Conservation (phyloP, 2,797 vertebrate species). For the Pelochelys cantorii region DNA sequence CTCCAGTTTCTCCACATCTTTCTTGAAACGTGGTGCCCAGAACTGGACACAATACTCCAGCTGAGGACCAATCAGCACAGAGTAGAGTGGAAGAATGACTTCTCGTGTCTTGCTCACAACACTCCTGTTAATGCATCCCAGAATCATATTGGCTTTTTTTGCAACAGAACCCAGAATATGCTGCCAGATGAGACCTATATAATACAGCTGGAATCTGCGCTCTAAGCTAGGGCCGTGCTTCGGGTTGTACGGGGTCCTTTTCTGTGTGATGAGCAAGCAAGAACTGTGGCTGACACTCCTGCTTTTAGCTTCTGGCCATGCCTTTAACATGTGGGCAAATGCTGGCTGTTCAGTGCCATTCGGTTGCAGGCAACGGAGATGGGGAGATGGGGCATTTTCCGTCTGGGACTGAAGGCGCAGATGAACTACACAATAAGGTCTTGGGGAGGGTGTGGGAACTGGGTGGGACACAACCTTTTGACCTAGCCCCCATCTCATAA, state of each 20-base stretch:
- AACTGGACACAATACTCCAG: too few species aligned
- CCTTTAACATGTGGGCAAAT: constrained; percentile 75
- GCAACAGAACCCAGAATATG: neutral
- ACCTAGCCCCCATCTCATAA: neutral
- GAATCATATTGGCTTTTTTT: too few species aligned
- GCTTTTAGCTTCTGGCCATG: constrained; percentile 19
- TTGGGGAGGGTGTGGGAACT: neutral
- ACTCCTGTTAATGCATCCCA: too few species aligned
- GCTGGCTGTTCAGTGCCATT: constrained; percentile 7
- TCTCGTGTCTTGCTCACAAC: too few species aligned
- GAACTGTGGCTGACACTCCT: constrained; percentile 27
- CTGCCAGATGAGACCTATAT: neutral
- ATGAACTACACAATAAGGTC: constrained; percentile 25
- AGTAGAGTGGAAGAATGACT: too few species aligned
- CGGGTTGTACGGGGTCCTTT: constrained; percentile 9
- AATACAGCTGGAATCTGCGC: rapidly evolving
- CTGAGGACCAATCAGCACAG: too few species aligned
- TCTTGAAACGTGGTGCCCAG: too few species aligned
- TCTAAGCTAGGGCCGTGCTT: neutral
- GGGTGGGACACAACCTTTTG: neutral
- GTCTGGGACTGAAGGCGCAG: neutral
- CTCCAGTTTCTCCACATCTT: too few species aligned
- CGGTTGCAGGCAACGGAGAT: constrained; percentile 57
- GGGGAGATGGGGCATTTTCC: constrained; percentile 47
- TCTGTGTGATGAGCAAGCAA: neutral